Evolutionary conservation across 1,140 invertebrate genomes (phyloP).

Genomic region (Tribolium madens): DNA sequence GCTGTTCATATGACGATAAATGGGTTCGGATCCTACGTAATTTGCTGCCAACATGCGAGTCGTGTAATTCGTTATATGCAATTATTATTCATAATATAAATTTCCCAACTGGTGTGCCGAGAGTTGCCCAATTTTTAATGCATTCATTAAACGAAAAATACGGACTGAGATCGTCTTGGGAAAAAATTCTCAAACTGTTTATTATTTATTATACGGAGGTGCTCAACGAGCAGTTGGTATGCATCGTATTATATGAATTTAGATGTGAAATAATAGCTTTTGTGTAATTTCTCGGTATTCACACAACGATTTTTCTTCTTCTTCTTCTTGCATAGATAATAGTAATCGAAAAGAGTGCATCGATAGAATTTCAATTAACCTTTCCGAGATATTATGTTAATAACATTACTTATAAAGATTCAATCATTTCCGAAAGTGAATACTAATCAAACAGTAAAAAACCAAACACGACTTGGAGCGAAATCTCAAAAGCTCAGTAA

Average conservation of each 20-base stretch:
- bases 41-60: constrained; percentile 32
- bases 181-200: constrained; percentile 4
- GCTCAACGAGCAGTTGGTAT: constrained; percentile 7
- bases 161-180: neutral
- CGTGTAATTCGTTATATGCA: constrained; percentile 24
- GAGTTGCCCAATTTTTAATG: constrained; percentile 24
- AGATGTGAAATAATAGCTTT: constrained; percentile 23
- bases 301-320: constrained; percentile 7
- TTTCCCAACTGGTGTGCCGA: constrained; percentile 1
- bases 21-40: constrained; percentile 28
- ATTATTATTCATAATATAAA: constrained; percentile 32
- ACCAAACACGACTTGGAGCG: neutral
- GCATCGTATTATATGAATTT: constrained; percentile 1
- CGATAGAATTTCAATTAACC: constrained; percentile 20
- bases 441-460: neutral
- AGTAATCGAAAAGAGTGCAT: neutral
- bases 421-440: neutral
- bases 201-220: constrained; percentile 9
- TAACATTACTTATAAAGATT: neutral
- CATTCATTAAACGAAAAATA: constrained; percentile 15
- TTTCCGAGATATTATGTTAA: neutral
- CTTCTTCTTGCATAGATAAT: neutral
- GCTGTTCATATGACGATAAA: constrained; percentile 33
- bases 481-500: neutral
- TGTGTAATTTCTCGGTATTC: constrained; percentile 13